A percentile compares a stretch with the other conserved stretches of the same genome.
Conservation (phyloP, 2,113 vertebrate species). For the Naja naja region DNA sequence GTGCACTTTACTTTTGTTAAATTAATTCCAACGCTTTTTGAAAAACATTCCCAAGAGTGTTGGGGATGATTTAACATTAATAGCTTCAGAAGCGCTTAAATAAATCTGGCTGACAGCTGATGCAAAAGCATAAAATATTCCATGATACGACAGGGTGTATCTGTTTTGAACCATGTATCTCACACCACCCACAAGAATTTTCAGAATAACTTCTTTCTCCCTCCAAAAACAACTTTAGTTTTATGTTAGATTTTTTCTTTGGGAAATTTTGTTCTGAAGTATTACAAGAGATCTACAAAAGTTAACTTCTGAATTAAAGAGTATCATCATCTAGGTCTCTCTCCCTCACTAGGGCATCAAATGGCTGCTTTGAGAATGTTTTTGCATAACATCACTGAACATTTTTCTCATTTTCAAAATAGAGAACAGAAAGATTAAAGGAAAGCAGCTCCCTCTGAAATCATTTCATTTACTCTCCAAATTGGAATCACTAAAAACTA, state of each 20-base stretch:
- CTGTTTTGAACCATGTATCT: background rate
- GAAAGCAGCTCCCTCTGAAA: conserved; percentile 48
- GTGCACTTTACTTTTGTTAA: background rate
- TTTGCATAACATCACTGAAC: conserved; percentile 31
- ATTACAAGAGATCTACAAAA: conserved; percentile 34
- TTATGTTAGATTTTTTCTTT: background rate
- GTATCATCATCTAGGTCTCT: conserved; percentile 27
- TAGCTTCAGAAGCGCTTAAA: background rate
- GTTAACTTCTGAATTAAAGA: background rate
- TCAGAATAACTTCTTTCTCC: background rate
- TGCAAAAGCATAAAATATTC: background rate
- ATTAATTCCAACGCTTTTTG: background rate
- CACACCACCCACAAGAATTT: background rate
- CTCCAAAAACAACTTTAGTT: background rate
- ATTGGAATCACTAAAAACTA: conserved; percentile 30
- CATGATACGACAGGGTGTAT: background rate
- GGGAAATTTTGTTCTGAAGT: background rate
- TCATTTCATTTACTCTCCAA: conserved; percentile 34
- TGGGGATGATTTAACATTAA: background rate
- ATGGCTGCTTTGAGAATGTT: conserved; percentile 13
- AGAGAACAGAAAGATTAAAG: conserved; percentile 56
- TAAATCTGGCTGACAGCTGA: background rate
- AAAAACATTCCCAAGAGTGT: background rate
- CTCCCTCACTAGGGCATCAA: conserved; percentile 20
- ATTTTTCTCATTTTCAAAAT: conserved; percentile 39